These are phyloP conservation scores for Parnassius glacialis DNA, from an alignment of 2,888 invertebrate species.

Conservation along the genomic window DNA sequence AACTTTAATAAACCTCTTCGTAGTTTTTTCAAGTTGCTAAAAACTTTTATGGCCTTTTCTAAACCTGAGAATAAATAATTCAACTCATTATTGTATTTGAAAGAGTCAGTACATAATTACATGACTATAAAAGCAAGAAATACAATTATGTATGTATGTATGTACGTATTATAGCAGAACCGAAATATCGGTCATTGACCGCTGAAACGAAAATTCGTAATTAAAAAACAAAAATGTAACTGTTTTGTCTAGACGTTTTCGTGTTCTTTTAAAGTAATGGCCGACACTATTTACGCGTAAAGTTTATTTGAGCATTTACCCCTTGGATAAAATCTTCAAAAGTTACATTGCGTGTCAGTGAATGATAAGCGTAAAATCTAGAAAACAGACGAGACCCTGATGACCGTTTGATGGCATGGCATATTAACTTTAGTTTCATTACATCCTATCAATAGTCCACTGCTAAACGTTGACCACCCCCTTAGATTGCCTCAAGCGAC, in stretches of 20 bases:
- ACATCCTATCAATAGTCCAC: no score
- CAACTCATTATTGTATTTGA: background rate
- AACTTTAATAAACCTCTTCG: no score
- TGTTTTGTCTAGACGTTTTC: slow-evolving; percentile 27
- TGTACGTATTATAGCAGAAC: background rate
- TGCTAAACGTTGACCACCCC: no score
- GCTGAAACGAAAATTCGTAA: slow-evolving; percentile 5
- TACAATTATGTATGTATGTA: slow-evolving; percentile 5
- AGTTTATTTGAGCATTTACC: background rate
- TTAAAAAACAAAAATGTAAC: slow-evolving; percentile 17
- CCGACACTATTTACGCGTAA: slow-evolving; percentile 6
- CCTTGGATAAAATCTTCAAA: background rate
- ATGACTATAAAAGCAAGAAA: slow-evolving; percentile 6
- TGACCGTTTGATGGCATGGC: no score
- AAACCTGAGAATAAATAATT: no score
- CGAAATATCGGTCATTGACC: slow-evolving; percentile 22
- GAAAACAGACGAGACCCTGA: no score
- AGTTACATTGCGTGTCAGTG: slow-evolving; percentile 1
- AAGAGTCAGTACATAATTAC: background rate
- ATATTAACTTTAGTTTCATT: no score
- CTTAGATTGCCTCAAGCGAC: no score
- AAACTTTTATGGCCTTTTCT: no score
- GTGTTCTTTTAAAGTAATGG: slow-evolving; percentile 22
- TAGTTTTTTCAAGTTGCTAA: no score
- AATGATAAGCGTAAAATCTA: background rate